Evolutionary conservation across 2,888 invertebrate species (phyloP).

Genomic region (Hedychridium roseum): DNA sequence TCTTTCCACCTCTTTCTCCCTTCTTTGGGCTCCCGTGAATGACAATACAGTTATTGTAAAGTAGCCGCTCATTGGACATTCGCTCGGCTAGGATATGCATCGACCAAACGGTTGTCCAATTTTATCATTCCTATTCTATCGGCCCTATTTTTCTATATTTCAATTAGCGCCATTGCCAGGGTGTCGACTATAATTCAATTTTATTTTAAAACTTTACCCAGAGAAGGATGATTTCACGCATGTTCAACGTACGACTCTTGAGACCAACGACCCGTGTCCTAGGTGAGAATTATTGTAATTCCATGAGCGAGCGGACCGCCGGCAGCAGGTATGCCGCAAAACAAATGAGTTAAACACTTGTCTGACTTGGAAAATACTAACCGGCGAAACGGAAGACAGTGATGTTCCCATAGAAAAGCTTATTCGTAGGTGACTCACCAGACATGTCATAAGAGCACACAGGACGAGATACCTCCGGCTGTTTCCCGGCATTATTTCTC

Average conservation of each 20-base stretch:
- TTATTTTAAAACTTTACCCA: too few species aligned
- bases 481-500: conserved; percentile 25
- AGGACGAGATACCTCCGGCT: conserved; percentile 19
- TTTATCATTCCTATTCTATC: too few species aligned
- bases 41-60: too few species aligned
- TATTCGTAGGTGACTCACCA: conserved; percentile 33
- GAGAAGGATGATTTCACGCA: too few species aligned
- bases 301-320: conserved; percentile 9
- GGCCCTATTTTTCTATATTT: too few species aligned
- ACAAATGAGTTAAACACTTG: background rate
- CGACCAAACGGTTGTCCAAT: too few species aligned
- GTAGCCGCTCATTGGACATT: too few species aligned
- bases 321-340: conserved; percentile 1
- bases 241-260: conserved; percentile 1
- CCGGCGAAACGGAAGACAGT: background rate
- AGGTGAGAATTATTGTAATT: conserved; percentile 18
- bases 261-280: conserved; percentile 17
- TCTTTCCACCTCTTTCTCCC: too few species aligned
- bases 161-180: too few species aligned
- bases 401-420: background rate
- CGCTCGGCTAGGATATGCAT: too few species aligned
- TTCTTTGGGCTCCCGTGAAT: too few species aligned
- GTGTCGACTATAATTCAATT: too few species aligned
- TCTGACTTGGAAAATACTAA: background rate
- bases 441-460: conserved; percentile 16